These are phyloP conservation scores for Triplophysa bombifrons DNA, from an alignment of 2,797 vertebrate species.

Conservation along the genomic window DNA sequence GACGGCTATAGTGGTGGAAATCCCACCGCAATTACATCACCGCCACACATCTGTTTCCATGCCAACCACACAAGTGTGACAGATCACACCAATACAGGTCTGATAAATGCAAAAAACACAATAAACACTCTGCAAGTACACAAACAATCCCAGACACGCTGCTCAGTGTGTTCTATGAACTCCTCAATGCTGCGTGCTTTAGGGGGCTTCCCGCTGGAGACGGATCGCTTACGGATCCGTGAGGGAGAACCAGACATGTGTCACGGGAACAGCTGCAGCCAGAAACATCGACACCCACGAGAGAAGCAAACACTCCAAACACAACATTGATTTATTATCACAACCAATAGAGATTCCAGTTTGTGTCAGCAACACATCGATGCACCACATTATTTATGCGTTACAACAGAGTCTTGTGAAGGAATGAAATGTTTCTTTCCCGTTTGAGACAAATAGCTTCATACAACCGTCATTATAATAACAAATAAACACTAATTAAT, in stretches of 20 bases:
- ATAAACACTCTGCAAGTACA: no score
- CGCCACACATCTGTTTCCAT: constrained; percentile 23
- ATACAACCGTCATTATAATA: no score
- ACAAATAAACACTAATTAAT: no score
- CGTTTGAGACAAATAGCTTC: no score
- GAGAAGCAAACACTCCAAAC: background rate
- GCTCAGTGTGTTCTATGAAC: background rate
- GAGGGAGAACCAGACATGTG: no score
- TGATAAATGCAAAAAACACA: background rate
- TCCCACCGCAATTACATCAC: background rate
- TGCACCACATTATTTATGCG: no score
- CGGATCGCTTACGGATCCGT: no score
- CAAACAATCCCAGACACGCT: background rate
- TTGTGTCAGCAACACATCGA: no score
- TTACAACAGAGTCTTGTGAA: no score
- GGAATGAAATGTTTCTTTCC: no score
- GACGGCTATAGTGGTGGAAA: no score
- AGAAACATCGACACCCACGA: background rate
- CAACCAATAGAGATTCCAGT: no score
- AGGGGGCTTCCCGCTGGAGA: background rate
- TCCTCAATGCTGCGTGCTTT: background rate
- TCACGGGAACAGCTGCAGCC: background rate
- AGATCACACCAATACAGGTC: constrained; percentile 24
- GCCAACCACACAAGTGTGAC: constrained; percentile 45
- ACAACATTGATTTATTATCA: background rate